These are phyloP conservation scores for Syngnathus rostellatus DNA, from an alignment of 2,797 vertebrate species.

Conservation along the genomic window DNA sequence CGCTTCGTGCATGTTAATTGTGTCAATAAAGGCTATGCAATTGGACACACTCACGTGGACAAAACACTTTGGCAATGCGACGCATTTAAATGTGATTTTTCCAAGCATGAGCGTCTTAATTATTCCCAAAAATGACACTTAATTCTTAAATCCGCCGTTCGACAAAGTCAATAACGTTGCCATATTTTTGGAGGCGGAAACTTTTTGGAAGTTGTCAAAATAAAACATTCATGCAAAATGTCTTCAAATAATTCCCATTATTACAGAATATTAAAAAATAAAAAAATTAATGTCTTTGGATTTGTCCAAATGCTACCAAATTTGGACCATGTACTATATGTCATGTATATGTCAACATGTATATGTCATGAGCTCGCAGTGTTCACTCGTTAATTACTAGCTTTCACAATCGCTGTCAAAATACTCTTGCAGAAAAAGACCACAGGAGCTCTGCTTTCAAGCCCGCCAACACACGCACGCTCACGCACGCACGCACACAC, in stretches of 20 bases:
- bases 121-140: background rate
- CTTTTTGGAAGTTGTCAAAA: background rate
- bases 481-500: too few relatives aligned
- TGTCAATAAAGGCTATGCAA: conserved; percentile 7
- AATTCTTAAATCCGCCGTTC: background rate
- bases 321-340: too few relatives aligned
- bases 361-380: too few relatives aligned
- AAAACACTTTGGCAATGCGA: conserved; percentile 2
- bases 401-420: background rate
- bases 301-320: too few relatives aligned
- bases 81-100: background rate
- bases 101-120: background rate
- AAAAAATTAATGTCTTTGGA: too few relatives aligned
- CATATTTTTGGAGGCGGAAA: background rate
- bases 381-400: too few relatives aligned
- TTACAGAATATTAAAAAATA: too few relatives aligned
- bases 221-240: too few relatives aligned
- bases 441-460: too few relatives aligned
- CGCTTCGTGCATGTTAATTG: conserved; percentile 29
- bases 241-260: too few relatives aligned
- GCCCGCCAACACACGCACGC: too few relatives aligned
- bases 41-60: background rate
- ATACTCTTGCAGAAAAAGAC: background rate
- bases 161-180: background rate
- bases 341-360: too few relatives aligned